Base-by-base conservation (phyloP, 2,797 vertebrate species). In the Graptemys geographica region DNA sequence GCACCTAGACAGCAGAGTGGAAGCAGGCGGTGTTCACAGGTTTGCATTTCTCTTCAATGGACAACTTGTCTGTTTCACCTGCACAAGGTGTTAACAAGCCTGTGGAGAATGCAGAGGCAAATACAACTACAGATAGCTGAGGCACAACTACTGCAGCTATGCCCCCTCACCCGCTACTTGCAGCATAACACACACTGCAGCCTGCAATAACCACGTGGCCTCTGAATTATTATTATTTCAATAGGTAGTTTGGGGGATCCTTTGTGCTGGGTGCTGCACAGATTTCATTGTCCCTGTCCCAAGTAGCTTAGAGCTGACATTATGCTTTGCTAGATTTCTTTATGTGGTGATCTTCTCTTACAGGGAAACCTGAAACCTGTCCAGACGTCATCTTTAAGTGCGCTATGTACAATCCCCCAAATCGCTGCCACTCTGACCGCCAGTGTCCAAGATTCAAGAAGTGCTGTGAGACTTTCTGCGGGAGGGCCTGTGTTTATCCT, bases 381-480 rank as follows among this genome's bases (percentile, higher is more conserved):
- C 94, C 94, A 0, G 6, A 0, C 0, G 21, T 98, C 1, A 88
- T 0, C 4, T 0, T 69, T 47, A 57, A 2, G 25, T 94, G 92
- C 0, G 1, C 10, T 0, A 0, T 65, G 19, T 0, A 0, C 27
- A 95, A 91, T 23, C 85, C 91, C 0, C 94, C 2, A 0, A 82
- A 93, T 7, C 0, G 0, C 0, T 95, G 88, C 79, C 0, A 5
- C 25, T 0, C 0, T 0, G 31, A 94, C 69, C 0, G 1, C 5
- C n/a, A 59, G 0, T 86, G 95, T 41, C 62, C 74, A 0, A 6
- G 7, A 0, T 0, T 1, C 25, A 28, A 27, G 72, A 84, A 56
- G 65, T 96, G 95, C 86, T 96, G 86, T 69, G 25, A 0, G 0
- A 0, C 53, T 8, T 82, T 4, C 41, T 94, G 83, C 0, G 95